Evolutionary conservation across 2,113 vertebrate genomes (phyloP).

Genomic region (Hoplias malabaricus): DNA sequence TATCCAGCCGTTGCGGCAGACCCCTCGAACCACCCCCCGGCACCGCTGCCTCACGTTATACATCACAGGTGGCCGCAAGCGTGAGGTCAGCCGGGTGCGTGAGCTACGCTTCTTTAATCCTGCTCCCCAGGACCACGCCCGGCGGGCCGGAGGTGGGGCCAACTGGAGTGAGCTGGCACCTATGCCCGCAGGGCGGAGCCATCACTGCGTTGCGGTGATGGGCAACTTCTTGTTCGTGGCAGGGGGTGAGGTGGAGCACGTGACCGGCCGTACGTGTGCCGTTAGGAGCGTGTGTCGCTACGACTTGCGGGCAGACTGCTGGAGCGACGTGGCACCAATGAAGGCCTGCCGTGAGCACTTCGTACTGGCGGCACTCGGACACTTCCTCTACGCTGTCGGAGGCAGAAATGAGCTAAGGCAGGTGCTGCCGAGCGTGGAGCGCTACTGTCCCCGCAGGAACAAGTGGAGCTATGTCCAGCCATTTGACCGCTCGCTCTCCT

Average conservation of each 20-base stretch:
- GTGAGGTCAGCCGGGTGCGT: constrained; percentile 88
- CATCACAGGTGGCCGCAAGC: constrained; percentile 88
- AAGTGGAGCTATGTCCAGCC: constrained; percentile 95
- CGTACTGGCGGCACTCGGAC: constrained; percentile 86
- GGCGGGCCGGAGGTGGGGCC: constrained; percentile 79
- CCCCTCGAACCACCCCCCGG: constrained; percentile 84
- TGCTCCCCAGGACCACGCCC: constrained; percentile 81
- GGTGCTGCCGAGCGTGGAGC: constrained; percentile 91
- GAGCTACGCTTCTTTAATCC: constrained; percentile 95
- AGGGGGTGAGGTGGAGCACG: constrained; percentile 90
- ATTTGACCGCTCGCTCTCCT: constrained; percentile 95
- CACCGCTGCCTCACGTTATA: constrained; percentile 93
- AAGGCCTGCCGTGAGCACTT: constrained; percentile 96
- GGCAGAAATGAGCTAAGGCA: constrained; percentile 93
- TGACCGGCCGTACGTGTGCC: constrained; percentile 85
- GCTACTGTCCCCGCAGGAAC: constrained; percentile 95
- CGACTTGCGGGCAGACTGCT: constrained; percentile 86
- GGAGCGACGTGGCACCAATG: constrained; percentile 94
- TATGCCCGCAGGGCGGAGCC: constrained; percentile 91
- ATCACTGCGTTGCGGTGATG: constrained; percentile 95
- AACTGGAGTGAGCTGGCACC: constrained; percentile 93
- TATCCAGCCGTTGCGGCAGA: constrained; percentile 91
- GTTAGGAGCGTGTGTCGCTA: constrained; percentile 92
- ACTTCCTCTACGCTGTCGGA: constrained; percentile 88
- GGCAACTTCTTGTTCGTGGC: constrained; percentile 94